Base-by-base conservation (phyloP, 1,140 invertebrate species). In the Drosophila melanica region DNA sequence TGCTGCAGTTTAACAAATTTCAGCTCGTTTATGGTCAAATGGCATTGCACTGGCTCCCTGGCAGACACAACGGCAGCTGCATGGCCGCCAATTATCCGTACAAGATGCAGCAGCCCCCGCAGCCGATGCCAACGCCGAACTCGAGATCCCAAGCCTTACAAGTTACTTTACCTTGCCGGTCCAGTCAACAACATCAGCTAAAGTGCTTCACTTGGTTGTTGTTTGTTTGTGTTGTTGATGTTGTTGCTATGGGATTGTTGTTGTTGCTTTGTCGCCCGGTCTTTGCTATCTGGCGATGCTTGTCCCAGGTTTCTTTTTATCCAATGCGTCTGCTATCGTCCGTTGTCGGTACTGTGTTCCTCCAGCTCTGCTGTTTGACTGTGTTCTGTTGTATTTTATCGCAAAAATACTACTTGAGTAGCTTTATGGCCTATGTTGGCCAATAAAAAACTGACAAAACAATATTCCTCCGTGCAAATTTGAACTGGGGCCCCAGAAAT, bases 391-490 rank as follows among this genome's bases (percentile, higher is more conserved):
- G 84, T 89, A 89, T 89, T 89, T 89, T 89, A 89, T 89, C 84
- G 84, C 84, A 89, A 89, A 89, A 84, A 89, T 89, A 89, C 84
- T 89, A 89, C 84, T 89, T 89, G 84, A 89, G 84, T 89, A 89
- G 84, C 84, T 89, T 86, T 89, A 89, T 89, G 84, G 77, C 79
- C 73, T 79, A 89, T 89, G 84, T 89, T 72, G 84, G 84, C 84
- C 84, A 89, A 89, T 89, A 89, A 89, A 89, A 89, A 89, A 79
- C 84, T 89, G 84, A 89, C 84, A 89, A 89, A 89, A 89, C 85
- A 87, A 87, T 87, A 87, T 89, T 80, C 77, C 35, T 51, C 57
- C 60, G 37, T 37, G 41, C 54, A 64, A 70, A 70, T 70, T 68
- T 69, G 63, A 74, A 37, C 55, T 45, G 12, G 57, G 47, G 20